phyloP scores from a whole-genome alignment of 2,888 invertebrate genomes.

The Mythimna vitellina region DNA sequence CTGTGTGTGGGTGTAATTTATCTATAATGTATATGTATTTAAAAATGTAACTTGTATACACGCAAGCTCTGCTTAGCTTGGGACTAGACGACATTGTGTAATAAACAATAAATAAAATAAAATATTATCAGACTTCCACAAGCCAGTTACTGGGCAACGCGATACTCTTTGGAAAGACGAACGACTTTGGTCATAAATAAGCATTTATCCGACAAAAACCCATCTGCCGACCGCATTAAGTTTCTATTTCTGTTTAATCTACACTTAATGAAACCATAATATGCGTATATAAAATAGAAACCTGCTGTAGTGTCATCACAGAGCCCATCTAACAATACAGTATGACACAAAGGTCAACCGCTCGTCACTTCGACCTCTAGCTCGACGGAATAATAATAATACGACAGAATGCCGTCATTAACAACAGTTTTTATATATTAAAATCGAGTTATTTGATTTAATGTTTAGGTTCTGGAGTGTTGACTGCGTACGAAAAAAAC shows the following conservation, averaged over 20 bases:
- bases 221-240: neutral
- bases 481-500: no score
- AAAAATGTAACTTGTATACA: no score
- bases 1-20: no score
- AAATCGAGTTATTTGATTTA: neutral
- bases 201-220: neutral
- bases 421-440: conserved; percentile 9
- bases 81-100: no score
- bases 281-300: conserved; percentile 2
- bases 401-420: conserved; percentile 20
- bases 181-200: neutral
- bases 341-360: conserved; percentile 37
- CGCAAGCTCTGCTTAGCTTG: no score
- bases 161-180: no score
- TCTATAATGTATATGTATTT: no score
- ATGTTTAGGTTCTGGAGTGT: neutral
- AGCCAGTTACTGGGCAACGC: no score
- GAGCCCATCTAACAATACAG: conserved; percentile 21
- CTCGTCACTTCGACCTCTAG: conserved; percentile 40
- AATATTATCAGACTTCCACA: no score
- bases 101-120: no score
- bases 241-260: neutral
- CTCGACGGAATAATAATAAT: conserved; percentile 35
- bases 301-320: conserved; percentile 19
- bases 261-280: neutral